Conservation (phyloP, 2,888 invertebrate species). For the Exocentrus adspersus region DNA sequence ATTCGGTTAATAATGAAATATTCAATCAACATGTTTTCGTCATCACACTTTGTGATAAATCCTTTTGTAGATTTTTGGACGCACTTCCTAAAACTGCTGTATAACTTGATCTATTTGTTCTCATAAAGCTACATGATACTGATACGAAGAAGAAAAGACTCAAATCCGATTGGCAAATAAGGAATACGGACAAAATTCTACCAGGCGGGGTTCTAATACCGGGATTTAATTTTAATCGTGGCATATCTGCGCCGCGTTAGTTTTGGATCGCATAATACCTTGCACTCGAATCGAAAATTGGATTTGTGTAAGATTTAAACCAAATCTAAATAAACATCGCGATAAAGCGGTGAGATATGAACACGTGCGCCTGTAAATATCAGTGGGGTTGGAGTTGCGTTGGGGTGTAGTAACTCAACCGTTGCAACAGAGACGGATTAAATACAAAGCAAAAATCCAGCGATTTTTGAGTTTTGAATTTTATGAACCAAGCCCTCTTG, state of each 20-base stretch:
- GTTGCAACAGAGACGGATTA: no score
- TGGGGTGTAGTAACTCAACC: constrained; percentile 17
- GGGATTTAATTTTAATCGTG: background rate
- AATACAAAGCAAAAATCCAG: no score
- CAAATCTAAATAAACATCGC: constrained; percentile 26
- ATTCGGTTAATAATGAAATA: no score
- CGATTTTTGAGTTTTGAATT: no score
- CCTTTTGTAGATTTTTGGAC: no score
- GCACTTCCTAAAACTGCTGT: no score
- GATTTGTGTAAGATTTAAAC: constrained; percentile 24
- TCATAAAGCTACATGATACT: no score
- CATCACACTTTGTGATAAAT: no score
- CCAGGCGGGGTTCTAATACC: background rate
- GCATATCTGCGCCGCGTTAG: background rate
- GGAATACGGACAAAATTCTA: background rate
- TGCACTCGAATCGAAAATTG: constrained; percentile 26
- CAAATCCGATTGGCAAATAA: background rate
- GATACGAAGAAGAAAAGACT: background rate
- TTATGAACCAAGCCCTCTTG: no score
- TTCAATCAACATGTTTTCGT: no score
- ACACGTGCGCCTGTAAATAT: constrained; percentile 18
- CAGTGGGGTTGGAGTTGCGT: background rate
- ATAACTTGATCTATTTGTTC: no score
- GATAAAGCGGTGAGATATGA: constrained; percentile 28
- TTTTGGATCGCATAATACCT: constrained; percentile 17